Base-by-base conservation (phyloP, 2,888 invertebrate genomes). In the Heliconius hortense region DNA sequence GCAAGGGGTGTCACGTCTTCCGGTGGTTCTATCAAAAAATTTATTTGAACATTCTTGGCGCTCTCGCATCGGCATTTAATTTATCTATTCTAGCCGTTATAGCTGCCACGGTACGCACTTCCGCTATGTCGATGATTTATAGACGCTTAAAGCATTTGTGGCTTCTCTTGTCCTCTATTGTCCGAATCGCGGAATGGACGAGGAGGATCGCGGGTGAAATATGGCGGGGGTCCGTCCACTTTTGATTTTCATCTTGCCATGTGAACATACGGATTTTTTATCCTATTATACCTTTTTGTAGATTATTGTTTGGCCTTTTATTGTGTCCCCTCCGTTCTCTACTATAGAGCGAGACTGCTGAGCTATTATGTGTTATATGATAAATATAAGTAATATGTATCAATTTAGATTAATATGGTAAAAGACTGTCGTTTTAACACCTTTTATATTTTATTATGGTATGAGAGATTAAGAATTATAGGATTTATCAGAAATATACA, bases 91-190 rank as follows among this genome's bases (percentile, higher is more conserved):
- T 87, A 90, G 86, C 90, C 89, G 87, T 91, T 92, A 92, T 92
- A 89, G 89, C 88, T 84, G 85, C 88, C 85, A 85, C 86, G 85
- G 88, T 87, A 89, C 91, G 90, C 90, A 90, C 89, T 93, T 93
- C 93, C 93, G 93, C 91, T 90, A 92, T 92, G 92, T 86, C 89
- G 87, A 93, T 93, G 93, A 93, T 93, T 93, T 93, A 93, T 91
- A 82, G 85, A 82, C 86, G 89, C 88, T 89, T 86, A 87, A 87
- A 89, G 92, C 87, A 90, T 92, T 89, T 88, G 89, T 84, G 90
- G 90, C 90, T 89, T 87, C 88, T 89, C 90, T 90, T 91, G 91
- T 92, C 89, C 53, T 68, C 90, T 86, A 91, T 92, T 93, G 92
- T 93, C 89, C 89, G 85, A 82, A 85, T 85, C 86, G 86, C 84